Evolutionary conservation across 1,140 invertebrate species (phyloP).

Genomic region (Metaphire vulgaris): DNA sequence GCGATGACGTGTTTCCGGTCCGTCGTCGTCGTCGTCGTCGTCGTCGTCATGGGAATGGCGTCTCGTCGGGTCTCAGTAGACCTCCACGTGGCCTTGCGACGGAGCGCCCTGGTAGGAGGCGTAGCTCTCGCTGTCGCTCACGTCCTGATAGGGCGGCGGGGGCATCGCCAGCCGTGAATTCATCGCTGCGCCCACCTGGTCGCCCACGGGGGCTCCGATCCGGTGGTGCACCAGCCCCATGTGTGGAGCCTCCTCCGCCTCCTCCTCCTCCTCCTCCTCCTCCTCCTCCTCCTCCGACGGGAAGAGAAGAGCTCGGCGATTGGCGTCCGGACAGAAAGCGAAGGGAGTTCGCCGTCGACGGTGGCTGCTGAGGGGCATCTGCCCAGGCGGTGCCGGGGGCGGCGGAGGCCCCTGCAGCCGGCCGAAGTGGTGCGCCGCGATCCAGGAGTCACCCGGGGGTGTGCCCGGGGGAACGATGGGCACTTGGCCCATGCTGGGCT

Average conservation of each 20-base stretch:
- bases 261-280: no score
- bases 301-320: constrained; percentile 30
- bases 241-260: constrained; percentile 32
- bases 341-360: no score
- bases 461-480: constrained; percentile 36
- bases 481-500: constrained; percentile 40
- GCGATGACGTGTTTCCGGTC: no score
- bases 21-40: no score
- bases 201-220: no score
- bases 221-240: constrained; percentile 37
- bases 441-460: constrained; percentile 18
- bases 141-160: constrained; percentile 28
- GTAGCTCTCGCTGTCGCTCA: constrained; percentile 39
- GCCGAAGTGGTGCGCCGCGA: constrained; percentile 21
- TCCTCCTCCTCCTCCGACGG: no score
- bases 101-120: constrained; percentile 40
- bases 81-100: constrained; percentile 48
- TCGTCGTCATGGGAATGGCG: no score
- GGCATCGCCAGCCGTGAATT: no score
- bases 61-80: no score
- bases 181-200: no score
- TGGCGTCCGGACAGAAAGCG: constrained; percentile 32
- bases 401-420: constrained; percentile 29
- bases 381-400: constrained; percentile 40
- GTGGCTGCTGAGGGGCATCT: constrained; percentile 33